Base-by-base conservation (phyloP, 2,113 vertebrate species). In the Gadus chalcogrammus region DNA sequence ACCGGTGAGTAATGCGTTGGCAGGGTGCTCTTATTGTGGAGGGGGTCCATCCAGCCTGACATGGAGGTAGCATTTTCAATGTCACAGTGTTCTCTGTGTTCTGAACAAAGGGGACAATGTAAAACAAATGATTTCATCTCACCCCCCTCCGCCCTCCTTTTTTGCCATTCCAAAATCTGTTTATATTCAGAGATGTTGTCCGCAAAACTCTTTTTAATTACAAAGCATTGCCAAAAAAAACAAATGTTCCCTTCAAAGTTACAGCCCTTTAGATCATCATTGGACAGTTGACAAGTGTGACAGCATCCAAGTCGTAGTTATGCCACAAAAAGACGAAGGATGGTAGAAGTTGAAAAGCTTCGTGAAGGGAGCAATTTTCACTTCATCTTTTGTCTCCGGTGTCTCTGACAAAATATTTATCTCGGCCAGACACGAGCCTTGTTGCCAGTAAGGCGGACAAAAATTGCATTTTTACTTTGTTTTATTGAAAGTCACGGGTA, bases 391-490 rank as follows among this genome's bases (percentile, higher is more conserved):
- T 84, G 75, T 74, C 75, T 71, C 79, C 42, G 56, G 79, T 79
- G 77, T 80, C 61, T 74, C 80, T 82, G 71, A 87, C 82, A 83
- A 88, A 88, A 91, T 82, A 84, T 87, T 84, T 87, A 85, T 86
- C 83, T 84, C 73, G 65, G 61, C 53, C 8, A 70, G 63, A 65
- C 82, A 81, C 77, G 81, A 56, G 70, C 75, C 56, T 64, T 64
- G 73, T 74, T 79, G 69, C 72, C 67, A 72, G 70, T 74, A 63
- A 65, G 62, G 77, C 65, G 73, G 76, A 85, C 81, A 83, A 88
- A 85, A 87, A 91, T 87, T 85, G 80, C 74, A 82, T 90, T 89
- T 87, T 84, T 87, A 85, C 89, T 85, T 89, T 71, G 72, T 86
- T 89, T 82, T 76, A 85, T 82, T 90, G 82, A 85, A 89, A 87